Evolutionary conservation across 53 echinoderm and acorn worm species (phyloP), one percentile per base, ranked within the genome.

Genomic region (Arbacia lixula): DNA sequence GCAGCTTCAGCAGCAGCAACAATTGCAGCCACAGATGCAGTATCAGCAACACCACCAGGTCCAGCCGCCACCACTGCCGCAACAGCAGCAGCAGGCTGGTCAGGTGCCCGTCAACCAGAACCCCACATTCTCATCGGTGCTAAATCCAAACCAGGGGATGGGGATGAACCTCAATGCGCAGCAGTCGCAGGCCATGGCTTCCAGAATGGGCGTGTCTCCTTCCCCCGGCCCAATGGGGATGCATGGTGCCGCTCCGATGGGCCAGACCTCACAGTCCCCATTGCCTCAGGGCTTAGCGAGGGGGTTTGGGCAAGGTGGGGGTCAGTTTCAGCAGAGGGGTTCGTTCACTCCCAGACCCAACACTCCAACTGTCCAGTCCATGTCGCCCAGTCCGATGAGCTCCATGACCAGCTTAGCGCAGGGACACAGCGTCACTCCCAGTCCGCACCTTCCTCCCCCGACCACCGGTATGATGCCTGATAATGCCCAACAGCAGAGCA

Each of bases 341-440:
- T 30, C 26, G 26, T 79, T 79, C 28, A 60, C 79, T 12, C 79
- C 60, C 12, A 79, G 79, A 60, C 40, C 79, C 25, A 79, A 19
- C 38, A 79, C 79, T 16, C 79, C 79, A 40, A 79, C 79, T 36
- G 79, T 28, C 28, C 79, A 58, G 61, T 56, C 76, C 1, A 60
- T 60, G 79, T 79, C 75, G 34, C 75, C 79, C 3, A 79, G 38
- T 30, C 79, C 79, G 25, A 79, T 79, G 79, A 79, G 61, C 38
- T 79, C 79, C 4, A 79, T 79, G 79, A 61, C 61, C 3, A 79
- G 28, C 28, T 46, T 79, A 41, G 61, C 79, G 5, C 79, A 79
- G 22, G 79, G 79, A 39, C 79, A 79, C n/a, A 30, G 40, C 28
- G 61, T 79, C 60, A 38, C 69, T 26, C 79, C 79, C 1, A 79